Evolutionary conservation across 2,113 vertebrate genomes (phyloP).

Genomic region (Nothocercus julius): DNA sequence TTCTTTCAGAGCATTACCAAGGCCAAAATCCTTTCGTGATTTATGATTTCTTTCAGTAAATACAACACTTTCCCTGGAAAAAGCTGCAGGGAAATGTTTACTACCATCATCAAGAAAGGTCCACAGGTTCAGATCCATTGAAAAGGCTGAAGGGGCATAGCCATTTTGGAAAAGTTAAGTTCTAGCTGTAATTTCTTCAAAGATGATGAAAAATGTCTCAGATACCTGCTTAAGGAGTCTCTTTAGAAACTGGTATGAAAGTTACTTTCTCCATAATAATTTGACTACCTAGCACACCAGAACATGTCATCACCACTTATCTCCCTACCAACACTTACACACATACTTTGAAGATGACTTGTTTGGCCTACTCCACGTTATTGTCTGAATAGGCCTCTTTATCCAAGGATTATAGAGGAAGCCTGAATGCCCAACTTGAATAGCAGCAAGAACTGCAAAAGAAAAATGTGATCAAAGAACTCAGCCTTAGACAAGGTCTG

Average conservation of each 20-base stretch:
- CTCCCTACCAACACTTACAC: not conserved
- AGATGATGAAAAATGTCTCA: not conserved
- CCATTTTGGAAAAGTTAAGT: not conserved
- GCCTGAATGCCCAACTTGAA: not conserved
- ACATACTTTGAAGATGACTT: not conserved
- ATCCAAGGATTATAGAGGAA: not conserved
- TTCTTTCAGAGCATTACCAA: not conserved
- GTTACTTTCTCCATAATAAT: not conserved
- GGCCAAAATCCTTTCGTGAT: not conserved
- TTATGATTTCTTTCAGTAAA: not conserved
- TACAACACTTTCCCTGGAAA: not conserved
- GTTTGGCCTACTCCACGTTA: not conserved
- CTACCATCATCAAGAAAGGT: not conserved
- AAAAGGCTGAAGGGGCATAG: not conserved
- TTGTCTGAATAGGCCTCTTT: not conserved
- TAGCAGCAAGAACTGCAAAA: not conserved
- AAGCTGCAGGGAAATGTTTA: not conserved
- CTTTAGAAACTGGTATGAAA: not conserved
- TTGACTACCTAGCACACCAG: not conserved
- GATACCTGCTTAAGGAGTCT: not conserved
- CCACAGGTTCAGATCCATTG: not conserved
- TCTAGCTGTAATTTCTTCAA: not conserved
- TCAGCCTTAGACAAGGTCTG: not conserved
- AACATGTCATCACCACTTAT: not conserved
- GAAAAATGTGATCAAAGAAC: not conserved